A percentile compares a stretch with the other conserved stretches of the same genome.
phyloP scores from a whole-genome alignment of 2,888 invertebrate species.

The Andrena praecox region DNA sequence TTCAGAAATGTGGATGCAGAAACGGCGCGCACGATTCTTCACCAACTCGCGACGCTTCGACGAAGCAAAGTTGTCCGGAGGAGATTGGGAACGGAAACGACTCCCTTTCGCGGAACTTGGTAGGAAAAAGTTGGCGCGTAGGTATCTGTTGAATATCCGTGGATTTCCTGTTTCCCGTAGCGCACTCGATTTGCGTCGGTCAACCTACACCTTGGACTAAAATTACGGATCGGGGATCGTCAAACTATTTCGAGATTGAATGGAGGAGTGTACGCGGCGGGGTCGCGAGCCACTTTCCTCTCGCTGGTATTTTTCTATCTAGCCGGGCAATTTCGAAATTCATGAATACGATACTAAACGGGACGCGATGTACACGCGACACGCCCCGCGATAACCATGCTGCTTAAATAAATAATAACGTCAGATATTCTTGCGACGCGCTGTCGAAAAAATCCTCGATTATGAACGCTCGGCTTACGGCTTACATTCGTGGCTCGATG shows the following conservation, averaged over 20 bases:
- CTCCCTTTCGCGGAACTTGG: background rate
- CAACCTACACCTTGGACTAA: constrained; percentile 82
- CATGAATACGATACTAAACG: constrained; percentile 6
- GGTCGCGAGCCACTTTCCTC: constrained; percentile 17
- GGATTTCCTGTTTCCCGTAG: constrained; percentile 77
- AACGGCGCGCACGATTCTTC: background rate
- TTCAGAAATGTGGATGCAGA: background rate
- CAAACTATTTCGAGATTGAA: constrained; percentile 75
- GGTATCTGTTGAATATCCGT: constrained; percentile 22
- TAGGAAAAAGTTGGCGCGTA: constrained; percentile 1
- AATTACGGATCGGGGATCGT: constrained; percentile 78
- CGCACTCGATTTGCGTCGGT: constrained; percentile 76
- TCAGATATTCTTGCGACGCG: background rate
- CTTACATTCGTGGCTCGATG: constrained; percentile 26
- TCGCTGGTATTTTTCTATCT: constrained; percentile 26
- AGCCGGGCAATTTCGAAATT: constrained; percentile 11
- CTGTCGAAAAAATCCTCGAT: background rate
- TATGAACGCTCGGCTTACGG: constrained; percentile 16
- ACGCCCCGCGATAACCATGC: background rate
- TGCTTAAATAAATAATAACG: constrained; percentile 17
- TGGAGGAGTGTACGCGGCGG: constrained; percentile 29
- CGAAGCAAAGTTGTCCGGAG: background rate
- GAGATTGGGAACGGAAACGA: background rate
- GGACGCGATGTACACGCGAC: background rate
- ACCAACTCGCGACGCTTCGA: background rate